A percentile compares a stretch with the other conserved stretches of the same genome.
Evolutionary conservation across 1,140 invertebrate species (phyloP).

Genomic region (Conopomorpha cramerella): DNA sequence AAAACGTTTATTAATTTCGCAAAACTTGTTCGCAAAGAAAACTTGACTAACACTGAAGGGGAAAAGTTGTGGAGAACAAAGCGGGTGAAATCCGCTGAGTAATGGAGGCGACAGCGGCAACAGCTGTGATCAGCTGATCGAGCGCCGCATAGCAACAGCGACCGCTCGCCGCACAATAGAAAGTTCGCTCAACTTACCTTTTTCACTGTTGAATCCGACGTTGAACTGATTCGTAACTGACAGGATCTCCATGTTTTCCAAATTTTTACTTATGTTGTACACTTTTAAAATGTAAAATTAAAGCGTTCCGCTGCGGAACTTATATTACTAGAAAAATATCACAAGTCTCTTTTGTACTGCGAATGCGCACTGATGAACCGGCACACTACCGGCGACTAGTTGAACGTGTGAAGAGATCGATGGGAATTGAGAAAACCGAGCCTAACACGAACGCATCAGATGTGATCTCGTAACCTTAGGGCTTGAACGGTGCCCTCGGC

Average conservation of each 20-base stretch:
- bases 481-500: conserved; percentile 46
- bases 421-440: conserved; percentile 34
- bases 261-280: conserved; percentile 61
- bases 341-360: conserved; percentile 61
- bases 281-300: conserved; percentile 49
- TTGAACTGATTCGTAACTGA: conserved; percentile 59
- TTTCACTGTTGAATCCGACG: conserved; percentile 59
- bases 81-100: no score
- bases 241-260: conserved; percentile 61
- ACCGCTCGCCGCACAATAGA: conserved; percentile 24
- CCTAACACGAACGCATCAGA: conserved; percentile 50
- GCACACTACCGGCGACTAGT: conserved; percentile 37
- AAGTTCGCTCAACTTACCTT: conserved; percentile 59
- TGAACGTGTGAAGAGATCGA: conserved; percentile 45
- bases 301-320: conserved; percentile 44
- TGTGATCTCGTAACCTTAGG: conserved; percentile 55
- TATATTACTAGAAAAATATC: conserved; percentile 56
- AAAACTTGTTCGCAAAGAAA: no score
- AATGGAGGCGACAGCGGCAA: no score
- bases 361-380: conserved; percentile 41
- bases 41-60: no score
- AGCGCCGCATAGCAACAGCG: conserved; percentile 52
- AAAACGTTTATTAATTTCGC: no score
- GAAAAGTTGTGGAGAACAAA: no score
- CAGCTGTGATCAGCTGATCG: conserved; percentile 8